Conservation (phyloP, 2,888 invertebrate species). For the Aphodius granarius region DNA sequence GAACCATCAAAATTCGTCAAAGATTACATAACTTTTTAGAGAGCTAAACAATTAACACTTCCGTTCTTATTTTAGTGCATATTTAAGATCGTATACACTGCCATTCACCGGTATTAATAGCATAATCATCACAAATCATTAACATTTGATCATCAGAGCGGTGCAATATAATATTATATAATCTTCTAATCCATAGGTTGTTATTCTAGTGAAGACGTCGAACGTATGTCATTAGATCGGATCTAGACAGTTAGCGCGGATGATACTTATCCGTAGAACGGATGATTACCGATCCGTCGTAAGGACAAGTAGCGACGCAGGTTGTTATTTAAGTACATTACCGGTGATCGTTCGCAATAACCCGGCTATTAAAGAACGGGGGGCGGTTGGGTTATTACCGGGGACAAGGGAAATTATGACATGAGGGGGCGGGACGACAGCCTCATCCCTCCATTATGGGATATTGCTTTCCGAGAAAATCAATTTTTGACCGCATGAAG, state of each 20-base stretch:
- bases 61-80: too few species aligned
- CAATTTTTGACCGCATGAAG: not conserved
- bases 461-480: not conserved
- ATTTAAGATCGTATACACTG: not conserved
- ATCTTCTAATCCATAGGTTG: not conserved
- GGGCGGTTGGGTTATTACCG: not conserved
- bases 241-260: not conserved
- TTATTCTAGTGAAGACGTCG: not conserved
- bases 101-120: not conserved
- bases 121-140: not conserved
- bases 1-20: too few species aligned
- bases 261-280: not conserved
- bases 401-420: not conserved
- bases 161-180: not conserved
- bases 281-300: not conserved
- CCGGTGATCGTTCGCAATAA: conserved; percentile 28
- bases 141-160: not conserved
- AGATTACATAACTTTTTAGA: too few species aligned
- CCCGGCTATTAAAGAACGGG: conserved; percentile 20
- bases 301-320: conserved; percentile 17
- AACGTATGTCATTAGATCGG: not conserved
- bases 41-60: too few species aligned
- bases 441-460: not conserved
- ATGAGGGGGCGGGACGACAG: not conserved
- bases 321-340: conserved; percentile 31